Conservation (phyloP, 2,113 vertebrate genomes). For the Connochaetes taurinus region DNA sequence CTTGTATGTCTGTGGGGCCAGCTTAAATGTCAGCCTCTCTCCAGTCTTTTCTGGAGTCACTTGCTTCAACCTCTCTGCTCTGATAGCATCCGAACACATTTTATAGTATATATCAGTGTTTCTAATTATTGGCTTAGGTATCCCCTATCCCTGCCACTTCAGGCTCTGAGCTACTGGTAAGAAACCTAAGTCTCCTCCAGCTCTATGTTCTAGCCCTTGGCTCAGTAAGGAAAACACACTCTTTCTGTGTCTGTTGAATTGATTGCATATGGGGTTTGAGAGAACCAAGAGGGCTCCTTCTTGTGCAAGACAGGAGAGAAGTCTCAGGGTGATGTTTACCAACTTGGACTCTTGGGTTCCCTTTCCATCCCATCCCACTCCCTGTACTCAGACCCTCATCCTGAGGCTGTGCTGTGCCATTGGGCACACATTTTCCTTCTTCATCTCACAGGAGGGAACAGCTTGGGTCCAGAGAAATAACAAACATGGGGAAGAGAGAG, state of each 20-base stretch:
- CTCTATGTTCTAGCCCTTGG: not conserved
- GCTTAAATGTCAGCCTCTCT: not conserved
- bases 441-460: not conserved
- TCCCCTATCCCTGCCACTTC: too few relatives aligned
- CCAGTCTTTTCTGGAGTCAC: not conserved
- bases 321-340: not conserved
- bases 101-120: not conserved
- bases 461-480: not conserved
- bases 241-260: not conserved
- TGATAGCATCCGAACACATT: not conserved
- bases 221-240: not conserved
- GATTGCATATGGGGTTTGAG: not conserved
- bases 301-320: not conserved
- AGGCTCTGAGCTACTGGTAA: not conserved
- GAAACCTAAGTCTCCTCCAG: not conserved
- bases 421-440: not conserved
- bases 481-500: not conserved
- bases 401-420: too few relatives aligned
- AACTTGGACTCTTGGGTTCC: not conserved
- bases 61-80: not conserved
- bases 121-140: rapidly evolving
- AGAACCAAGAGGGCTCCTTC: not conserved
- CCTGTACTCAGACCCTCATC: not conserved
- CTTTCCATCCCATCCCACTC: not conserved
- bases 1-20: rapidly evolving